Base-by-base conservation (phyloP, 2,797 vertebrate genomes). In the Malurus leucopterus region DNA sequence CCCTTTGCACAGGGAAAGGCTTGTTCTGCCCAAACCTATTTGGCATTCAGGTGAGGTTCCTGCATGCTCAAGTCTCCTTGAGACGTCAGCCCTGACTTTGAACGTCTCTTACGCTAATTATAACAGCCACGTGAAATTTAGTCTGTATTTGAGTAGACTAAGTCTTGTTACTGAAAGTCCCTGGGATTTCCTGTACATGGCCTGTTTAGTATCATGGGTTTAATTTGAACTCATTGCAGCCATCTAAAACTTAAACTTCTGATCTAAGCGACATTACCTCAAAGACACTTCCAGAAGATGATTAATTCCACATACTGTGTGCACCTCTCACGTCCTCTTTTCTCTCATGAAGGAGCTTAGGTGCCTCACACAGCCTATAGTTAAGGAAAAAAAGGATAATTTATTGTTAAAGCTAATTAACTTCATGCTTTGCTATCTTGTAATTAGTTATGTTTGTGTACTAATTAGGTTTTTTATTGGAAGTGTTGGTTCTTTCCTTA, bases 41-140 rank as follows among this genome's bases (percentile, higher is more conserved):
- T 53, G 17, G 15, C 17, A 16, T 64, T 87, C 57, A 63, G 49
- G n/a, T n/a, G 49, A 67, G 53, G 23, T 23, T 85, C 3, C 7
- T 23, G 0, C 7, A 11, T 57, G 54, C 14, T 13, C 15, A 53
- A 34, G 19, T 53, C 23, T 53, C 13, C 68, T 27, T 57, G 58
- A 83, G n/a, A 61, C 2, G 6, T 76, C 71, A 57, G 38, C 23
- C 21, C 8, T 11, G 23, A 24, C 41, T 83, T 68, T 0, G 0
- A 67, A 69, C 5, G 18, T 7, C 29, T 51, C 72, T 83, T 27
- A 21, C 9, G 3, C 11, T 82, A 32, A 79, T 70, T 76, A 12
- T 14, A 72, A 41, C 10, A 73, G 27, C 30, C 27, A 54, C 1
- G 0, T 34, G 34, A 59, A 53, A 3, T 70, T 58, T 21, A 54